Evolutionary conservation across 37 sponge, comb jelly and placozoan genomes (phyloP), one percentile per base, ranked within the genome.

Genomic region (Chondrilla cf. caribensis): DNA sequence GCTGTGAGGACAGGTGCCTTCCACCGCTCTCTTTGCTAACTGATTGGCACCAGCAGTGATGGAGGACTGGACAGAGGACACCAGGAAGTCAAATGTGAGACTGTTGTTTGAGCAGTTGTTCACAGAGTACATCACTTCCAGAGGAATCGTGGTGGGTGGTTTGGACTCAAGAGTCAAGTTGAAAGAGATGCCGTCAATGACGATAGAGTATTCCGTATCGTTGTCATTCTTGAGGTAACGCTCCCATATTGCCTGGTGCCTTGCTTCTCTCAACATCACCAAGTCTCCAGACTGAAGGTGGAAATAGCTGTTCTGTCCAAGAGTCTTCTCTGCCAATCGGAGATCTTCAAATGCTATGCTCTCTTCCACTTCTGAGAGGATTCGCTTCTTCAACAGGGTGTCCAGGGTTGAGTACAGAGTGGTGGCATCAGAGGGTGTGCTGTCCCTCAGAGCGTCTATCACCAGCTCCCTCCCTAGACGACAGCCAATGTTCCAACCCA

Each of bases 401-500:
- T 67, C 68, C 31, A 67, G 68, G 17, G 29, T 26, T 2, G 68
- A 67, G 68, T 33, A 67, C 68, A 67, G 35, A 1, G n/a, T 29
- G 35, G 32, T 26, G 32, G 68, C 68, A n/a, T 67, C 68, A n/a
- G 26, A 17, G 17, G 32, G 32, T 28, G 68, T 26, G 14, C 33
- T 33, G 35, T 67, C 64, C 15, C 29, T 22, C 7, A 62, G 29
- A 28, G 35, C 35, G 17, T 67, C 68, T 17, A 26, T 17, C 17
- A 33, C 68, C 68, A 33, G 68, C 15, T 28, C 31, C 35, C 68
- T 28, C 7, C 33, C 68, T 1, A 67, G 68, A 28, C 68, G 29
- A 33, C 68, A 67, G 32, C 33, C 68, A 28, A 67, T 33, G 68
- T 67, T 67, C 68, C 68, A 33, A 28, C 68, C 33, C 68, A 67